Base-by-base conservation (phyloP, 2,113 vertebrate genomes). In the Danionella cerebrum region DNA sequence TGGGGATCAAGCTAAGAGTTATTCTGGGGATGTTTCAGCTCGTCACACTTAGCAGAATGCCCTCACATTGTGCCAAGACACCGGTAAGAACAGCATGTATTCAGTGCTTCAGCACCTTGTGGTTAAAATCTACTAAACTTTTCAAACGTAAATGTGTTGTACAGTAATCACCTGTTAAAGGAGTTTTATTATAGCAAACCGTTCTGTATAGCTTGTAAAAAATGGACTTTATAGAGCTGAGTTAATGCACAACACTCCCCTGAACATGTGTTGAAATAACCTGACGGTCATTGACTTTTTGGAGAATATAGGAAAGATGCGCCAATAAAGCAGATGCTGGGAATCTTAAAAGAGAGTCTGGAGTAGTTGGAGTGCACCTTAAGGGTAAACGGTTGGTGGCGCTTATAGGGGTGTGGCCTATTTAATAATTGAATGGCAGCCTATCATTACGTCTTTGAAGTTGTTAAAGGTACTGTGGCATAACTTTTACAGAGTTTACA, bases 1-100 rank as follows among this genome's bases (percentile, higher is more conserved):
- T 90, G 89, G 83, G 86, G 83, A 88, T 88, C 85, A 88, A 83
- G 76, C 85, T 88, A 60, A 85, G 88, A 87, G 85, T 89, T 88
- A 87, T 90, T 86, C 81, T 90, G 72, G 89, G 87, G 86, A 86
- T 90, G 86, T 89, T 89, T 87, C 89, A 89, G 68, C 84, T 89
- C 85, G 85, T 90, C 74, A 83, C 87, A 67, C 83, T 90, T 73
- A 77, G 86, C 78, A 85, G 84, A 83, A 87, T 90, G 54, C 83
- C 85, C 19, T 79, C 79, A 44, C 87, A 84, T 18, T 86, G 85
- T 60, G 85, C 86, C 81, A 89, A 85, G 85, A 85, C 88, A 84
- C 51, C 63, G 67, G 75, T 73, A 71, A 77, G 63, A 53, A 21
- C 65, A 29, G n/a, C n/a, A n/a, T n/a, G n/a, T n/a, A n/a, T n/a